Evolutionary conservation across 2,113 vertebrate genomes (phyloP).

Genomic region (Guaruba guarouba): DNA sequence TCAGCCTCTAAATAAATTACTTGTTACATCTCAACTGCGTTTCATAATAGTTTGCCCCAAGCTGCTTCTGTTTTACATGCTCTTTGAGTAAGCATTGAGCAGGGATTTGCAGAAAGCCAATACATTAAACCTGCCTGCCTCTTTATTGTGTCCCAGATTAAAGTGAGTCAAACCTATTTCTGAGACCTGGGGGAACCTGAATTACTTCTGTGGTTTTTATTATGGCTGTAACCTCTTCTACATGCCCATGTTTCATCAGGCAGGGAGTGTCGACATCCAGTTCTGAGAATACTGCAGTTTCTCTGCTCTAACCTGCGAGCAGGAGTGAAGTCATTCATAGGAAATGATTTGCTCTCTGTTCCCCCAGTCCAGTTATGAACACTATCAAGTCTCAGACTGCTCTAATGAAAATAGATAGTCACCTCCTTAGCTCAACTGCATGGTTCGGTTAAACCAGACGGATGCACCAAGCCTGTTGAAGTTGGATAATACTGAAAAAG

Average conservation of each 20-base stretch:
- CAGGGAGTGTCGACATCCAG: accelerated
- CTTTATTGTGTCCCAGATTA: background rate
- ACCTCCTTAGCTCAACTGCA: accelerated
- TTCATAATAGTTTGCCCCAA: background rate
- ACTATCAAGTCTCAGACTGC: background rate
- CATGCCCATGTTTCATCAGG: accelerated
- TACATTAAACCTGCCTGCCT: background rate
- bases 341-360: background rate
- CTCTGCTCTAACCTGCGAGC: background rate
- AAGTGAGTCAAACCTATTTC: background rate
- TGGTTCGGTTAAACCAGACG: background rate
- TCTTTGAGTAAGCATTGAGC: background rate
- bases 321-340: background rate
- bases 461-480: background rate
- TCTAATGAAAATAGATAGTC: background rate
- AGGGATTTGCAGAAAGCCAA: background rate
- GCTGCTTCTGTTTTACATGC: background rate
- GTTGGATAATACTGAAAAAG: background rate
- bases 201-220: background rate
- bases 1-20: constrained; percentile 8
- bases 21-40: background rate
- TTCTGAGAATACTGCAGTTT: background rate
- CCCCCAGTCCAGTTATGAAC: background rate
- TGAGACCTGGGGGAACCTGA: background rate
- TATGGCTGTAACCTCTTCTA: background rate